Base-by-base conservation (phyloP, 2,888 invertebrate genomes). In the Standfussiana lucernea region DNA sequence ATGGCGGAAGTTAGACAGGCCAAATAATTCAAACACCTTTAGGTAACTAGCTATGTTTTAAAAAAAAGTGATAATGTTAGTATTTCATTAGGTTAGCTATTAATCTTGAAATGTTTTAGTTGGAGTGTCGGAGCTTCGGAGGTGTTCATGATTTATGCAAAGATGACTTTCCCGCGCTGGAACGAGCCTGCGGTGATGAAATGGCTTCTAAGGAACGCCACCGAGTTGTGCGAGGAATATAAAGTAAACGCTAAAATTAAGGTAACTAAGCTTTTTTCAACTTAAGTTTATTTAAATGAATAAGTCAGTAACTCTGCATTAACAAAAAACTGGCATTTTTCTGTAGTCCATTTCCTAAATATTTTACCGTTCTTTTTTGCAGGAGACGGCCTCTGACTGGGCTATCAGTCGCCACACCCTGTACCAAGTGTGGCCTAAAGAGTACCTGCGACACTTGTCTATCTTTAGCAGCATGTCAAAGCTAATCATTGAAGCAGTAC, bases 401-500 rank as follows among this genome's bases (percentile, higher is more conserved):
- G 11, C 7, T 0, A 35, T 6, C 3, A 56, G 42, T 24, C 84
- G 93, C 4, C 56, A 83, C 37, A 61, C 70, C 0, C 32, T 93
- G 56, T 93, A 90, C 87, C 86, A 81, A 10, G 82, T 72, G 6
- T 88, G 89, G 85, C 94, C 94, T 0, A 68, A 77, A 0, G 89
- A 94, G 72, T 85, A 95, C 4, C 61, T 87, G 5, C 92, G 95
- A 0, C 95, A 95, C 69, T 72, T 95, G 4, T 82, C 85, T 70
- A 78, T 92, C 10, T 90, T 95, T 21, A 85, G 83, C 42, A 78
- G 92, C 1, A 92, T 95, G 92, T 75, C 92, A 0, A 83, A 85
- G 2, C 90, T 94, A 5, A 83, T 95, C 0, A 83, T 92, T 0
- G 95, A 94, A 6, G 88, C 88, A 78, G 94, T 94, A 84, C 86